phyloP scores from a whole-genome alignment of 2,797 vertebrate genomes.

The Xenentodon cancila region DNA sequence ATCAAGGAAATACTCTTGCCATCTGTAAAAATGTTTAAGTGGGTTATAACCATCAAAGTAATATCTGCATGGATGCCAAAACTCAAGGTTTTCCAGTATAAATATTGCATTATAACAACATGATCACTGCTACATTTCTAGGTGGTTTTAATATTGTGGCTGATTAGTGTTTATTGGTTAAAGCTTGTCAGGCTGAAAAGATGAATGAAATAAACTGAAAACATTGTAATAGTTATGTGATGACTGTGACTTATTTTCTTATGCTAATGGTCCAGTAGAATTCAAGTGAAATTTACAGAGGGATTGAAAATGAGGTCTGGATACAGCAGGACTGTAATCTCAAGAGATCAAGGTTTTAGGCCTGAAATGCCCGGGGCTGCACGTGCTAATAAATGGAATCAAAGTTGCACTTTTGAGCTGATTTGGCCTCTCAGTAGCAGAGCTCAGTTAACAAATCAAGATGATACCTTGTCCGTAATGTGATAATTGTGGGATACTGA shows the following conservation, averaged over 20 bases:
- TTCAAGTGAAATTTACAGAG: slow-evolving; percentile 18
- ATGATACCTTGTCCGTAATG: slow-evolving; percentile 53
- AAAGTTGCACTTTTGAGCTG: slow-evolving; percentile 30
- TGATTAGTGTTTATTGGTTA: background rate
- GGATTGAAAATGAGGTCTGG: slow-evolving; percentile 5
- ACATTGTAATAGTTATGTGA: background rate
- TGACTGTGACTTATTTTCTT: background rate
- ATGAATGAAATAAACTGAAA: slow-evolving; percentile 5
- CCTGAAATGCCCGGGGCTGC: slow-evolving; percentile 23
- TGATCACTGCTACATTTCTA: background rate
- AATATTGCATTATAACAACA: too few relatives aligned
- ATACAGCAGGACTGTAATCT: slow-evolving; percentile 28
- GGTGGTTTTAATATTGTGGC: background rate
- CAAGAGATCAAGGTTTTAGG: slow-evolving; percentile 34
- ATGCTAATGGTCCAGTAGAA: background rate
- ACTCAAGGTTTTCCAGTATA: background rate
- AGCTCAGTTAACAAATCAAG: slow-evolving; percentile 51
- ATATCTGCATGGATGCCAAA: background rate
- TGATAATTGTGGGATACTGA: slow-evolving; percentile 51
- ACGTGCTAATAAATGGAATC: slow-evolving; percentile 41
- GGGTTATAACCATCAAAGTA: background rate
- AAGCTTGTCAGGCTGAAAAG: background rate
- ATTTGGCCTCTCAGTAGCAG: slow-evolving; percentile 21
- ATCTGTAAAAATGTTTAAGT: background rate
- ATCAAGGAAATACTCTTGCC: background rate